A percentile compares a stretch with the other conserved stretches of the same genome.
Evolutionary conservation across 2,888 invertebrate species (phyloP).

Genomic region (Hofmannophila pseudospretella): DNA sequence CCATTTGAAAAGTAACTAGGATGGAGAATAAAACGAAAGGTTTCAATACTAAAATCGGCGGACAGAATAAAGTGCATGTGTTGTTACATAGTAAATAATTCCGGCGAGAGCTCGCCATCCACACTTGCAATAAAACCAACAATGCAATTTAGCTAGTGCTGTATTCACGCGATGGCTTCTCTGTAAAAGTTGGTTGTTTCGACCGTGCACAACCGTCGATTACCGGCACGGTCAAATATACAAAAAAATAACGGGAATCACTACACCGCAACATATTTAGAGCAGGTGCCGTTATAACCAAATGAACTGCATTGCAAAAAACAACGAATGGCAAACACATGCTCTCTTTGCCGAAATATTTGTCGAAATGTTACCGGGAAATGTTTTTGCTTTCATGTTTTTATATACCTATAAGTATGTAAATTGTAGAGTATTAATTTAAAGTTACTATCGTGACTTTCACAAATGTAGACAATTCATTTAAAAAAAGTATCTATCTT

Average conservation of each 20-base stretch:
- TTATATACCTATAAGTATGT: too few relatives aligned
- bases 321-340: constrained; percentile 15
- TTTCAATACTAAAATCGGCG: constrained; percentile 58
- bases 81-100: constrained; percentile 74
- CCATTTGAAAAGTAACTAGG: constrained; percentile 7
- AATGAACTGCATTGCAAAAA: constrained; percentile 21
- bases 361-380: constrained; percentile 1
- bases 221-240: constrained; percentile 35
- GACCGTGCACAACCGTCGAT: constrained; percentile 33
- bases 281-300: constrained; percentile 25
- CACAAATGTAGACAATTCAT: too few relatives aligned
- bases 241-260: constrained; percentile 34
- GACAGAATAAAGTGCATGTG: constrained; percentile 66
- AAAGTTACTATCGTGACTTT: too few relatives aligned
- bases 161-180: constrained; percentile 58
- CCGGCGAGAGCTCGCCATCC: constrained; percentile 62
- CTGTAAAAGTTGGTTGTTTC: constrained; percentile 51
- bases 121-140: constrained; percentile 71
- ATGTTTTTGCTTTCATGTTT: background rate
- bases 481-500: too few relatives aligned
- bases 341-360: constrained; percentile 12
- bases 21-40: constrained; percentile 42
- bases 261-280: constrained; percentile 28
- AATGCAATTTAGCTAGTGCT: constrained; percentile 71
- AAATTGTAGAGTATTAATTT: too few relatives aligned